phyloP scores from a whole-genome alignment of 2,797 vertebrate genomes.

The Petrocephalus sullivani region DNA sequence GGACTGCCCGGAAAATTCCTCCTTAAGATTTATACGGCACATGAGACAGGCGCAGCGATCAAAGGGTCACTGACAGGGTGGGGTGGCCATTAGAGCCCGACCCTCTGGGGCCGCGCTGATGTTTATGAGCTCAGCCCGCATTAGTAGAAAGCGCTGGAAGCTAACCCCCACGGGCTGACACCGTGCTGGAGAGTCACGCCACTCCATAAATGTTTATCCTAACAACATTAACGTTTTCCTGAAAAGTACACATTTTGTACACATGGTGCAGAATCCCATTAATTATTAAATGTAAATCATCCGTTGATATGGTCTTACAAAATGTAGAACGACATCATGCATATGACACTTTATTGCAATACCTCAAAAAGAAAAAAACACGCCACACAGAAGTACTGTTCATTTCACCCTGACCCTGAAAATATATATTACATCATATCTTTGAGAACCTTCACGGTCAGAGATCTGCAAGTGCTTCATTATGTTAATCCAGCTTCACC shows the following conservation, averaged over 20 bases:
- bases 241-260: neutral
- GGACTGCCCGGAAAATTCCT: neutral
- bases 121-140: conserved; percentile 13
- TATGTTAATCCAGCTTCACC: conserved; percentile 25
- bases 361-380: neutral
- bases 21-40: neutral
- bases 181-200: neutral
- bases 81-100: conserved; percentile 11
- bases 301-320: neutral
- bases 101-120: conserved; percentile 4
- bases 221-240: neutral
- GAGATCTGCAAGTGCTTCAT: conserved; percentile 13
- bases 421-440: neutral
- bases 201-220: neutral
- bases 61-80: conserved; percentile 5
- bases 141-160: neutral
- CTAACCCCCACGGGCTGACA: neutral
- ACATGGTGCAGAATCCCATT: neutral
- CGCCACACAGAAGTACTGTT: neutral
- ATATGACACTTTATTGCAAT: neutral
- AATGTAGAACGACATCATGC: neutral
- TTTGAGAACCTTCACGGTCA: neutral
- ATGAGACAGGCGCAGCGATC: neutral
- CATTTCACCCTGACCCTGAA: neutral
- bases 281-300: neutral